A percentile compares a stretch with the other conserved stretches of the same genome.
phyloP scores from a whole-genome alignment of 2,797 vertebrate genomes.

The Crocodylus rhombifer region DNA sequence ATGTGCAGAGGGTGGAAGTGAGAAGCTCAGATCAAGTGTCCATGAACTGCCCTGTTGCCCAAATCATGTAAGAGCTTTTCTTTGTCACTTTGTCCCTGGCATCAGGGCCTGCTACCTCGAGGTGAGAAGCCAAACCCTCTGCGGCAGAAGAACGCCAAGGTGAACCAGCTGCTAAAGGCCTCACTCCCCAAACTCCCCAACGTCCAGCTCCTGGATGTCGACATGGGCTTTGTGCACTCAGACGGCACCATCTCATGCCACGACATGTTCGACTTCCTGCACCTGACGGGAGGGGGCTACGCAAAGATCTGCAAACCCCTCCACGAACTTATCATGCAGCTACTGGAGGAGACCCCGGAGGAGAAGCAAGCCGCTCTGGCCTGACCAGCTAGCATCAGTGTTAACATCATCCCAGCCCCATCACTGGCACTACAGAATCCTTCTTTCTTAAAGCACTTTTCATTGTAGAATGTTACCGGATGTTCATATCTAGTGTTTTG shows the following conservation, averaged over 20 bases:
- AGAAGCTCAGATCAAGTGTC: background rate
- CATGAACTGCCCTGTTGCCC: accelerated
- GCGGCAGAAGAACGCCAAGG: slow-evolving; percentile 92
- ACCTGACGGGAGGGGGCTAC: slow-evolving; percentile 93
- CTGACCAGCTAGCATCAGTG: slow-evolving; percentile 79
- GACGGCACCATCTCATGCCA: slow-evolving; percentile 92
- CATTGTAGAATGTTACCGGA: slow-evolving; percentile 81
- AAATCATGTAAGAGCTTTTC: background rate
- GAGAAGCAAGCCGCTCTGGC: slow-evolving; percentile 93
- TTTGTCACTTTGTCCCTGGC: background rate
- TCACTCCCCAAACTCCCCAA: slow-evolving; percentile 88
- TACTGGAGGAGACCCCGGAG: slow-evolving; percentile 95
- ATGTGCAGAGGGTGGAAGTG: background rate
- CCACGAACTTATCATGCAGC: slow-evolving; percentile 96
- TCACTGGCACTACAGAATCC: slow-evolving; percentile 85
- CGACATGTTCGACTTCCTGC: slow-evolving; percentile 99
- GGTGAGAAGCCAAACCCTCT: slow-evolving; percentile 94
- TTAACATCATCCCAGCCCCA: slow-evolving; percentile 70
- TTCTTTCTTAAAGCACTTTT: slow-evolving; percentile 84
- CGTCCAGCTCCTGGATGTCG: slow-evolving; percentile 91
- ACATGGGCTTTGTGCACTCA: slow-evolving; percentile 91
- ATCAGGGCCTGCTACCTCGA: slow-evolving; percentile 93
- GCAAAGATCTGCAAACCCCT: slow-evolving; percentile 91
- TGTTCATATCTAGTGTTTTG: slow-evolving; percentile 80
- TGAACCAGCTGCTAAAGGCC: slow-evolving; percentile 89